Base-by-base conservation (phyloP, 1,140 invertebrate genomes). In the Belonocnema kinseyi region DNA sequence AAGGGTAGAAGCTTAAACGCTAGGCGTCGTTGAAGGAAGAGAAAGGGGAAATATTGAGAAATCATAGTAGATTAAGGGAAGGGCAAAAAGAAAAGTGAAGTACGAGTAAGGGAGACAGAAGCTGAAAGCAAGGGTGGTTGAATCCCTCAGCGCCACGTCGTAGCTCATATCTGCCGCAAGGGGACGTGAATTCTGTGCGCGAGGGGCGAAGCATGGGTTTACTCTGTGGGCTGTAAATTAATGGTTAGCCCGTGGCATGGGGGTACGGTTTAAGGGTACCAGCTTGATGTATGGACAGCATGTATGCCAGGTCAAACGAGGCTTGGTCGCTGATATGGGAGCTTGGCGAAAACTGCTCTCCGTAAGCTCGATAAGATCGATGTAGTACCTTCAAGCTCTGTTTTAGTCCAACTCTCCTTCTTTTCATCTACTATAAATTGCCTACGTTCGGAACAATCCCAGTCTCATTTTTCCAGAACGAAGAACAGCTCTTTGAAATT, bases 221-320 rank as follows among this genome's bases (percentile, higher is more conserved):
- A 90, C 86, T 87, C 88, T 89, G 88, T 82, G 89, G 88, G 88
- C 90, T 91, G 88, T 91, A 91, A 90, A 91, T 91, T 90, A 90
- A 91, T 91, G 88, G 89, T 89, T 88, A 87, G 86, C 84, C 86
- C 84, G 74, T 85, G 83, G 86, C 80, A 85, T 77, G 81, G 83
- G 81, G 83, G 82, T 79, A 84, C 75, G 80, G 81, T 87, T 82
- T 89, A 89, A 90, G 88, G 89, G 87, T 87, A 85, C 82, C 81
- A 80, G 10, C 83, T 89, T 90, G 86, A 90, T 90, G 87, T 90
- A 90, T 87, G 86, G 85, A 73, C 81, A 79, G 84, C 82, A 79
- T 86, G 85, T 87, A 84, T 84, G 85, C 86, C 76, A 80, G 88
- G 87, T 89, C 87, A 89, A 89, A 87, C 78, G 84, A 81, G 77